Base-by-base conservation (phyloP, 1,140 invertebrate genomes). In the Pollicipes pollicipes region DNA sequence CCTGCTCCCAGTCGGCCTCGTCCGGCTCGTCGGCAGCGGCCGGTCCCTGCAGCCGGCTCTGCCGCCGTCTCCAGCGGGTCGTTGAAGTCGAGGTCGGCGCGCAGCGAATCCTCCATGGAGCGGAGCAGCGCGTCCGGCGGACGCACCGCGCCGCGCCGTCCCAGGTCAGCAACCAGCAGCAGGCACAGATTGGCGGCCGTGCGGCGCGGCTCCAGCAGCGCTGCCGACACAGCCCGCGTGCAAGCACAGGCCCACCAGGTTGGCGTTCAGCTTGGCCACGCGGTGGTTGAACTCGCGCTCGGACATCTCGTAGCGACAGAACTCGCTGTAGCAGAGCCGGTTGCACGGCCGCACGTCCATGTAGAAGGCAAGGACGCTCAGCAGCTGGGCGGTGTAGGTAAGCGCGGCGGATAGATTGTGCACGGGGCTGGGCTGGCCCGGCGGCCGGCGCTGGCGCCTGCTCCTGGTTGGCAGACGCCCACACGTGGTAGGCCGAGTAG, bases 181-280 rank as follows among this genome's bases (percentile, higher is more conserved):
- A 66, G 64, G 3, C 8, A 10, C 64, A 66, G 64, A 10, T 66
- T 66, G 64, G 8, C 10, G 6, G 64, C 28, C 10, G 64, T 28
- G 64, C 64, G 27, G 6, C n/a, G 27, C 64, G 64, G 27, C 64
- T 66, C 64, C 64, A 29, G 10, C 64, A 29, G n/a, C 64, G 64
- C 64, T n/a, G 28, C 64, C 24, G 3, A 8, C 21, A 90, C 85
- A 75, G n/a, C 87, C 86, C 79, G 92, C 90, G 2, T 87, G 86
- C 74, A 90, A 87, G 78, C 90, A 91, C 71, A 93, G 79, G 79
- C 90, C 87, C 74, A 93, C 79, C 66, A 93, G 84, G 77, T 93
- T 93, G 70, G 88, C 85, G 80, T 93, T 92, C 27, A 93, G 82
- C 71, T 86, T 84, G 13, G 88, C 85, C 10, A 93, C 88, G 80